Percentiles rank a stretch among this genome's conserved stretches.
Evolutionary conservation across 2,113 vertebrate species (phyloP).

Genomic region (Albula glossodonta): DNA sequence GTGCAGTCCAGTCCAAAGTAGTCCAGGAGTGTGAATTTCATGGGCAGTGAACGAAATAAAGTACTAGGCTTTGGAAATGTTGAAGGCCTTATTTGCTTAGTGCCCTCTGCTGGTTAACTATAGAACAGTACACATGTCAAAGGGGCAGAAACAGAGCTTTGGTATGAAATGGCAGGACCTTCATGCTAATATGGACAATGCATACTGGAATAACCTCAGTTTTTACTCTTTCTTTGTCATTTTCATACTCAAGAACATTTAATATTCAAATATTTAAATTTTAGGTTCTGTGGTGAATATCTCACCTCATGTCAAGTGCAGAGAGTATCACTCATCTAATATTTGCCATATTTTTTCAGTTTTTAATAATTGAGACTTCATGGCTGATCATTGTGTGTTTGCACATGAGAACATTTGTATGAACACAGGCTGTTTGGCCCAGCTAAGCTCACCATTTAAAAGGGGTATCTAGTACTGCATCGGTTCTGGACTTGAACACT

Average conservation of each 20-base stretch:
- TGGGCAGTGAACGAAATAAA: constrained; percentile 5
- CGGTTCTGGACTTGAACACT: too few relatives aligned
- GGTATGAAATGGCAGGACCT: background rate
- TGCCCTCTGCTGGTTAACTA: constrained; percentile 51
- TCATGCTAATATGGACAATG: background rate
- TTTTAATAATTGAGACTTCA: too few relatives aligned
- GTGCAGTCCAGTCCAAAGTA: background rate
- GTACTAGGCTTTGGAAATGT: background rate
- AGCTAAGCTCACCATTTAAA: too few relatives aligned
- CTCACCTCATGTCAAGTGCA: too few relatives aligned
- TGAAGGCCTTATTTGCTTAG: constrained; percentile 17
- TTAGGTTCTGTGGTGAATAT: too few relatives aligned
- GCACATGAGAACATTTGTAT: too few relatives aligned
- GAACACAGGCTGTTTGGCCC: too few relatives aligned
- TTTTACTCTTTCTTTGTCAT: background rate
- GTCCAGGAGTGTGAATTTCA: background rate
- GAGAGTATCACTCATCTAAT: too few relatives aligned
- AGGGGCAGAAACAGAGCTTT: background rate
- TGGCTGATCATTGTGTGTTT: too few relatives aligned
- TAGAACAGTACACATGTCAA: background rate
- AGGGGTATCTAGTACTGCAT: too few relatives aligned
- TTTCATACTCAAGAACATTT: background rate
- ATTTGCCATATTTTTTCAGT: too few relatives aligned
- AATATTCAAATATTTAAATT: background rate
- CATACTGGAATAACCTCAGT: background rate